Evolutionary conservation across 2,797 vertebrate species (phyloP), one percentile per base, ranked within the genome.

Genomic region (Pelodytes ibericus): DNA sequence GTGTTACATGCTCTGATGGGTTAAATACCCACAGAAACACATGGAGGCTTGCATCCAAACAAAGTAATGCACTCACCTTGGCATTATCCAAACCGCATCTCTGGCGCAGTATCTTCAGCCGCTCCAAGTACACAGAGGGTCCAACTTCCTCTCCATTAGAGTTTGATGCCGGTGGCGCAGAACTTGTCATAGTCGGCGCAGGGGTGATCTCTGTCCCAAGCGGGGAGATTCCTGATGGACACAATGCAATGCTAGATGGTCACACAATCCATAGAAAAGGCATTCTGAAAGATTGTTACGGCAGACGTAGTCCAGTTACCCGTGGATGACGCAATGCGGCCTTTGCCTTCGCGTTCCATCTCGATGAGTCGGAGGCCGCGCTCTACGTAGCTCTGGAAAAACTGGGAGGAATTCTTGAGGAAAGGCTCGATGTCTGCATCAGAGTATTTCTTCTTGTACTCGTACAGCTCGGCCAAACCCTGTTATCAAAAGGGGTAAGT

Each of bases 371-470:
- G 93, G 27, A 99, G 95, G n/a, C 98, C 97, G 85, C 95, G 91
- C 88, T 99, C 98, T 80, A 99, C 96, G 7, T 99, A 99, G 87
- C 94, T 99, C 89, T 99, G 97, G 89, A 99, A 99, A 89, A 99
- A 97, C 88, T 97, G 97, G 0, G 96, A 98, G 0, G 97, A 95
- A 83, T 97, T 98, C 83, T 94, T 96, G 72, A 99, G 89, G 91
- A 98, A 99, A 0, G 97, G 97, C 80, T 99, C 96, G 47, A 99
- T 91, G 80, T 99, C 97, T 0, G 94, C 95, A 57, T 99, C 97
- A 0, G 97, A 96, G 2, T 98, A 98, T 82, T 97, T 98, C 90
- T 97, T 96, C 85, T 99, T 98, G 80, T 98, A 99, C 84, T 99
- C 97, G 25, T 99, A 99, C 44, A 99, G 82, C 84, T 99, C 97